Percentiles rank a stretch among this genome's conserved stretches.
phyloP scores from a whole-genome alignment of 2,113 vertebrate genomes.

The Hydrochoerus hydrochaeris region DNA sequence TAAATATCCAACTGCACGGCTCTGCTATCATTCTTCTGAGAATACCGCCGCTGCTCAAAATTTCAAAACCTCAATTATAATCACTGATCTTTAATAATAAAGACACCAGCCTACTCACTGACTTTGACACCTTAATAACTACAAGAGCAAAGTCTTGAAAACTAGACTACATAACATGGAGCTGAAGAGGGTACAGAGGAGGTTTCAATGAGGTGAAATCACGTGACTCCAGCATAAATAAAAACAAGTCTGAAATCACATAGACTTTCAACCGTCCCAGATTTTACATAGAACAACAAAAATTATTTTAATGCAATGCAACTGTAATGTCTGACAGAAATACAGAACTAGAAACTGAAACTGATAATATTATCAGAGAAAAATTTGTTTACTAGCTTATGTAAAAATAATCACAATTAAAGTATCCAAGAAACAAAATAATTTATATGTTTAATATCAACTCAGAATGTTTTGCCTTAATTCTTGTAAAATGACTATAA shows the following conservation, averaged over 20 bases:
- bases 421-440: constrained; percentile 37
- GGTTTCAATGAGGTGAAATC: constrained; percentile 53
- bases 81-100: constrained; percentile 80
- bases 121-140: constrained; percentile 79
- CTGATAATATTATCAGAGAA: not conserved
- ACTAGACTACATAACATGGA: constrained; percentile 69
- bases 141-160: constrained; percentile 71
- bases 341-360: not conserved
- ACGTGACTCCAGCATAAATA: constrained; percentile 28
- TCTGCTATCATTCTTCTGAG: constrained; percentile 69
- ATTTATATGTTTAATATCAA: constrained; percentile 1
- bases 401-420: not conserved
- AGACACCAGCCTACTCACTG: constrained; percentile 77
- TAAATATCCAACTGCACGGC: constrained; percentile 66
- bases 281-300: not conserved
- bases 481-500: not conserved
- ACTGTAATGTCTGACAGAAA: not conserved
- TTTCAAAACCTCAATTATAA: constrained; percentile 81
- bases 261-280: not conserved
- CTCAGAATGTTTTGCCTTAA: constrained; percentile 29
- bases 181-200: constrained; percentile 39
- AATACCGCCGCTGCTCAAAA: constrained; percentile 76
- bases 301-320: not conserved
- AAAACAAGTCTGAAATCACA: constrained; percentile 44
- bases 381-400: not conserved